A percentile compares a stretch with the other conserved stretches of the same genome.
phyloP scores from a whole-genome alignment of 2,113 vertebrate species.

The Ardeotis arabs region DNA sequence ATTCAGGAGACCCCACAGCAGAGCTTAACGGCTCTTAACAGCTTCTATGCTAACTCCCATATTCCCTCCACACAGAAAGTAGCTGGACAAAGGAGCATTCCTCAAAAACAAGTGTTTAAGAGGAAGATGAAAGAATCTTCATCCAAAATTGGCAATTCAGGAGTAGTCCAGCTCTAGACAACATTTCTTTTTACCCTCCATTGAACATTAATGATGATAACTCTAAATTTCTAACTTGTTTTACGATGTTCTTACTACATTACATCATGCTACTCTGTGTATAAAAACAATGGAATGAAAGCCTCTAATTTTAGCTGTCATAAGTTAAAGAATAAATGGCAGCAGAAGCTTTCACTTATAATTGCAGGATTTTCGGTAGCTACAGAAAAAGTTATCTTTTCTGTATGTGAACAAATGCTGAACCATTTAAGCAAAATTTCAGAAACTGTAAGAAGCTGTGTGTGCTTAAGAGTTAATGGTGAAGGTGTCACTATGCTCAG shows the following conservation, averaged over 20 bases:
- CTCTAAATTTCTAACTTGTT: conserved; percentile 19
- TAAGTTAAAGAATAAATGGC: conserved; percentile 48
- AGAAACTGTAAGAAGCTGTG: background rate
- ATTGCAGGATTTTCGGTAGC: conserved; percentile 43
- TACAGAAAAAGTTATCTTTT: background rate
- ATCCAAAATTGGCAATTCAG: background rate
- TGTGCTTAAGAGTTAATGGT: background rate
- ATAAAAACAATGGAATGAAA: conserved; percentile 65
- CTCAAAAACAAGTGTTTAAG: background rate
- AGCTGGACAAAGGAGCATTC: background rate
- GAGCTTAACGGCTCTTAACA: background rate
- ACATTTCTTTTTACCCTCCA: background rate
- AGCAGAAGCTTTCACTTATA: conserved; percentile 33
- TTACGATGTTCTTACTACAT: conserved; percentile 28
- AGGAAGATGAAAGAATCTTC: background rate
- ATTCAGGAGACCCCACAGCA: background rate
- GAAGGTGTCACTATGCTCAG: conserved; percentile 11
- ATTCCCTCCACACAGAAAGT: background rate
- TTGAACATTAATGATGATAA: background rate
- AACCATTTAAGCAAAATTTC: background rate
- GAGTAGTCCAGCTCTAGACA: background rate
- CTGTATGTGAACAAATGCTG: background rate
- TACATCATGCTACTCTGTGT: conserved; percentile 22
- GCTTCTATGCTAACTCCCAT: background rate
- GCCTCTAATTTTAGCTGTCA: conserved; percentile 61